Base-by-base conservation (phyloP, 2,113 vertebrate genomes). In the Campylomormyrus numenius region DNA sequence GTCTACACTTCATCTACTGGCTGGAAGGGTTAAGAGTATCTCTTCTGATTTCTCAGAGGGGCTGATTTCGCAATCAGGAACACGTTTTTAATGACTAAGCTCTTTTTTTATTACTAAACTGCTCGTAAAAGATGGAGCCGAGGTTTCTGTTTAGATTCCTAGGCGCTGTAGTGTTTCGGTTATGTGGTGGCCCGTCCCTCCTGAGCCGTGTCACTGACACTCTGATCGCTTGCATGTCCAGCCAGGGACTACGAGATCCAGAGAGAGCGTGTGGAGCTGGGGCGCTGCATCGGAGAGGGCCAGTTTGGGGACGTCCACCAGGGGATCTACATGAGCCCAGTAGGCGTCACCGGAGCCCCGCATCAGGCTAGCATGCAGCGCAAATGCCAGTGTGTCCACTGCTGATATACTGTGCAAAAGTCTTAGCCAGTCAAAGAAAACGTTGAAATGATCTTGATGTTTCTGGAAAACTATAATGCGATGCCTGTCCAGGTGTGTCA, bases 291-390 rank as follows among this genome's bases (percentile, higher is more conserved):
- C 66, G 98, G 98, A 21, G 98, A 99, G 94, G 98, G 98, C 85
- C 98, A 99, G 91, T 99, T 99, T 94, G 98, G 98, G 93, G 98
- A 99, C 5, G 98, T 99, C 13, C 98, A 99, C 92, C 98, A 99
- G 93, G 98, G 98, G 91, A 94, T 98, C 91, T 99, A 99, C 93
- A 93, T 98, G 92, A 99, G 97, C 93, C 96, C 97, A 92, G 98
- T 99, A 96, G 92, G 96, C 94, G 45, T 19, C 15, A 27, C 27
- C 45, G 10, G 19, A 15, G 42, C 21, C 42, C 45, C 0, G 15
- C 70, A 39, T 42, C 15, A 77, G 70, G 35, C 74, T 77, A 19
- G 11, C 13, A 11, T 39, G 31, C 31, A 19, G 31, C 35, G 31
- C 2, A 17, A 35, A 42, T 42, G 74, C 10, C 62, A 39, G 31